These are phyloP conservation scores for Dusona sp. DNA, from an alignment of 2,888 invertebrate genomes.

Conservation along the genomic window DNA sequence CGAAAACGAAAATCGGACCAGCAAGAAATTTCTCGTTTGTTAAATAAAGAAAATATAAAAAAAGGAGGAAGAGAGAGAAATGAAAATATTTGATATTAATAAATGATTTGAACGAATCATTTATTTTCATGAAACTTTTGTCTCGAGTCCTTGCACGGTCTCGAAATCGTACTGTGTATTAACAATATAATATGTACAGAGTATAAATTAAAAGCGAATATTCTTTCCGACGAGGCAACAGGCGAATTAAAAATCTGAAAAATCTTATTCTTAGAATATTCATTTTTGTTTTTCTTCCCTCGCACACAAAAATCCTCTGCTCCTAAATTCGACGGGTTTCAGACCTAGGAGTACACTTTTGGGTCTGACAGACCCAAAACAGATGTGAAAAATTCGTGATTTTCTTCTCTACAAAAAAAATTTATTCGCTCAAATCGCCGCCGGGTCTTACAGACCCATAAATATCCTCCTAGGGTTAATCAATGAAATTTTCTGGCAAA, in stretches of 20 bases:
- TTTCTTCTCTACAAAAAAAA: not conserved
- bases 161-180: constrained; percentile 34
- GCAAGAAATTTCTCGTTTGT: not conserved
- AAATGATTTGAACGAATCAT: not conserved
- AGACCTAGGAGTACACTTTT: not conserved
- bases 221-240: constrained; percentile 19
- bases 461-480: too few relatives aligned
- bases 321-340: not conserved
- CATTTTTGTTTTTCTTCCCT: not conserved
- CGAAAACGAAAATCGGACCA: constrained; percentile 21
- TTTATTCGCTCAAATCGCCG: too few relatives aligned
- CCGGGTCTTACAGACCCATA: too few relatives aligned
- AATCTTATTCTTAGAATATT: not conserved
- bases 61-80: constrained; percentile 13
- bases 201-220: constrained; percentile 20
- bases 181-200: constrained; percentile 53
- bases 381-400: not conserved
- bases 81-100: not conserved
- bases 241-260: constrained; percentile 33
- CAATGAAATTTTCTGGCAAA: too few relatives aligned
- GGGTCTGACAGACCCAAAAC: not conserved
- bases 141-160: constrained; percentile 20
- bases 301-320: not conserved
- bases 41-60: not conserved
- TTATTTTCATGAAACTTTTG: constrained; percentile 30